phyloP scores from a whole-genome alignment of 2,797 vertebrate genomes.

The Esox masquinongy region DNA sequence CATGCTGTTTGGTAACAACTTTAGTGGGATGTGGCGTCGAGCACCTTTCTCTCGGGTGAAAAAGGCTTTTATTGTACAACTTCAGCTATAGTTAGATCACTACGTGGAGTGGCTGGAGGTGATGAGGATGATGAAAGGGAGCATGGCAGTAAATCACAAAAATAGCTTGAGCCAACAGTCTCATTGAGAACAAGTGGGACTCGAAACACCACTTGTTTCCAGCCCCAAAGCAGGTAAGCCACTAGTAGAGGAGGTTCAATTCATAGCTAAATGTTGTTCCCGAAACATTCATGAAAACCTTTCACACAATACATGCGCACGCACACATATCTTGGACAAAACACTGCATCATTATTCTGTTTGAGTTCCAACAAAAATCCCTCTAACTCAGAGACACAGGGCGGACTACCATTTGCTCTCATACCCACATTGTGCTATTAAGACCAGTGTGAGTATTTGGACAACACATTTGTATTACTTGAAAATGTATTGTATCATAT shows the following conservation, averaged over 20 bases:
- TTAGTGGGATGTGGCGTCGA: not conserved
- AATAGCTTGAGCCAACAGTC: not conserved
- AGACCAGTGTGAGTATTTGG: not conserved
- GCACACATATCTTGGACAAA: not conserved
- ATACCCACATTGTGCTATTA: not conserved
- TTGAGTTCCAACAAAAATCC: not conserved
- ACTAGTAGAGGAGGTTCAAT: not conserved
- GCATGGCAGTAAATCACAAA: not conserved
- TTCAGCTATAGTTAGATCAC: not conserved
- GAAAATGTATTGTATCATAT: not conserved
- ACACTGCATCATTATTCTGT: not conserved
- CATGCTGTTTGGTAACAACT: not conserved
- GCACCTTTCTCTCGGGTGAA: not conserved
- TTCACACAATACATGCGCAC: not conserved
- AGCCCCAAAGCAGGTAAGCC: not conserved
- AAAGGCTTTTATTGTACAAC: not conserved
- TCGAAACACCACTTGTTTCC: not conserved
- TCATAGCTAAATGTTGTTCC: not conserved
- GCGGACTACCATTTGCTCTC: not conserved
- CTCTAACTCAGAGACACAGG: not conserved
- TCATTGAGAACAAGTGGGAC: not conserved
- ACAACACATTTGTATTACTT: not conserved
- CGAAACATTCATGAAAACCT: not conserved
- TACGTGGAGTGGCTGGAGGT: not conserved
- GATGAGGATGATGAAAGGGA: not conserved